These are phyloP conservation scores for Neotoxoptera formosana DNA, from an alignment of 1,140 invertebrate species.

Conservation along the genomic window DNA sequence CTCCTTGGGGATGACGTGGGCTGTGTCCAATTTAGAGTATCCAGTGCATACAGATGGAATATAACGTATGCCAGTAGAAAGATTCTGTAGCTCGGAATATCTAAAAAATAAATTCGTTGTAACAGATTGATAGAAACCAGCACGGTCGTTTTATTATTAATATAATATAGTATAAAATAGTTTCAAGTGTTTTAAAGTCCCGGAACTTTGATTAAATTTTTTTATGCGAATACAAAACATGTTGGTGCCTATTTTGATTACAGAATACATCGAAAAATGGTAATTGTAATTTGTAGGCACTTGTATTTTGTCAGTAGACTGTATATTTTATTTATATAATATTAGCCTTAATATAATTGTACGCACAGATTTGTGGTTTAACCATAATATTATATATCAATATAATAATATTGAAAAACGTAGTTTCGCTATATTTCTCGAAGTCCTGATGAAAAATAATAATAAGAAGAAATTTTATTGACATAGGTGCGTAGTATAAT, in stretches of 20 bases:
- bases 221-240: background rate
- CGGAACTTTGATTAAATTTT: background rate
- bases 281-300: background rate
- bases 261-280: background rate
- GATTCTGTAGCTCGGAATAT: background rate
- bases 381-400: background rate
- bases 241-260: background rate
- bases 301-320: background rate
- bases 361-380: background rate
- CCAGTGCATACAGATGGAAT: background rate
- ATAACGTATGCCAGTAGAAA: background rate
- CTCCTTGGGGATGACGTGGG: background rate
- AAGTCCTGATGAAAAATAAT: background rate
- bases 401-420: background rate
- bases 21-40: conserved; percentile 10
- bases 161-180: conserved; percentile 3
- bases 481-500: background rate
- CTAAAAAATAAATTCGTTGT: conserved; percentile 7
- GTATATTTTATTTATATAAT: background rate
- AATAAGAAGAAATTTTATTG: background rate
- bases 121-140: background rate
- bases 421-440: background rate
- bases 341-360: background rate
- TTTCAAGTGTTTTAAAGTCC: background rate
- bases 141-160: background rate